Evolutionary conservation across 2,888 invertebrate species (phyloP).

Genomic region (Sarcophaga carnaria): DNA sequence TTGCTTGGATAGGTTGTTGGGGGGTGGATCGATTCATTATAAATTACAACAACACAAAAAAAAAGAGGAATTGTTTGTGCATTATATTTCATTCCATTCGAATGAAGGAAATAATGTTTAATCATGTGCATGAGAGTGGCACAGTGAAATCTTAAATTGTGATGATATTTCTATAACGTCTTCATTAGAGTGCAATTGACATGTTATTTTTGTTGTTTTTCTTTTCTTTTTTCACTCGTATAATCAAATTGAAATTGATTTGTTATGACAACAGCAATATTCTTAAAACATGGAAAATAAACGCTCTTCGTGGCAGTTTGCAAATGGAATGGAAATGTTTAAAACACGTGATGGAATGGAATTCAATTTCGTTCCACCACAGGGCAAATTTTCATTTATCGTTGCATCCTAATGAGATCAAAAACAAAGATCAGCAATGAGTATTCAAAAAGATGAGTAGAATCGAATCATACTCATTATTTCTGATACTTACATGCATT

Average conservation of each 20-base stretch:
- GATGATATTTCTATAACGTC: neutral
- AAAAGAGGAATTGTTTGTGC: neutral
- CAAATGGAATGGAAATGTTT: too few relatives aligned
- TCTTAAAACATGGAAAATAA: neutral
- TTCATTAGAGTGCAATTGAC: constrained; percentile 18
- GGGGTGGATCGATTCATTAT: neutral
- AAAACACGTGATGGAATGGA: too few relatives aligned
- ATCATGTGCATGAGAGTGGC: constrained; percentile 37
- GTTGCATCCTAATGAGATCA: too few relatives aligned
- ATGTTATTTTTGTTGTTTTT: constrained; percentile 5
- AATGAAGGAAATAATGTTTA: constrained; percentile 12
- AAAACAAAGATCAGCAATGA: too few relatives aligned
- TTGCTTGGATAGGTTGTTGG: too few relatives aligned
- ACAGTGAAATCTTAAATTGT: constrained; percentile 24
- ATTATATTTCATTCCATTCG: neutral
- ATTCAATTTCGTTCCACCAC: too few relatives aligned
- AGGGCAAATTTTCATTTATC: too few relatives aligned
- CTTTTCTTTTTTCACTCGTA: neutral
- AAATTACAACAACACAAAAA: neutral
- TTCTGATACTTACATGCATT: too few relatives aligned
- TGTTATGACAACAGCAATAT: neutral
- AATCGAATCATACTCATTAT: too few relatives aligned
- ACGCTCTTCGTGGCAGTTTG: too few relatives aligned
- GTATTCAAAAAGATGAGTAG: too few relatives aligned
- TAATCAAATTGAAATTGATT: neutral